Conservation (phyloP, 2,797 vertebrate genomes). For the Catamblyrhynchus diadema region DNA sequence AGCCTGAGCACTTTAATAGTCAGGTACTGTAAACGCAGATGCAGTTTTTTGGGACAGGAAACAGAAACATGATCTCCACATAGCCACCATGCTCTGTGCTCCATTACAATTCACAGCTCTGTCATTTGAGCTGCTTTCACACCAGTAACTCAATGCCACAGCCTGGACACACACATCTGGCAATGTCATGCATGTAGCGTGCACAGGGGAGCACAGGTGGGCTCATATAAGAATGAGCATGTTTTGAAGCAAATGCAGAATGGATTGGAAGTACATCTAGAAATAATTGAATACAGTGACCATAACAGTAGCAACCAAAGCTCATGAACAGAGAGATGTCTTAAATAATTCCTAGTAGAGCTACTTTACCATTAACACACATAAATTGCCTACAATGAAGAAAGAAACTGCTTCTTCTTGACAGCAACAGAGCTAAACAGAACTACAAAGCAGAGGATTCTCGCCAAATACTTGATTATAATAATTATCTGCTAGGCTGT, state of each 20-base stretch:
- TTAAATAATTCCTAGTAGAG: constrained; percentile 23
- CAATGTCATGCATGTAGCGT: accelerated
- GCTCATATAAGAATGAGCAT: not conserved
- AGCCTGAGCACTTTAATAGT: not conserved
- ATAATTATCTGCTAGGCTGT: not conserved
- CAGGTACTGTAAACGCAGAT: not conserved
- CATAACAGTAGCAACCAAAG: not conserved
- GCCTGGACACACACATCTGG: not conserved
- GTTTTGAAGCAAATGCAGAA: not conserved
- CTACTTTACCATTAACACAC: not conserved
- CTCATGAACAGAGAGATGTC: not conserved
- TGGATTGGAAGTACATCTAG: not conserved
- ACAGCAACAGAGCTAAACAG: constrained; percentile 23
- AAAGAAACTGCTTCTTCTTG: constrained; percentile 10
- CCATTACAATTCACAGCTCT: not conserved
- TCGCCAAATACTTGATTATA: not conserved
- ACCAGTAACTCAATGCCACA: not conserved
- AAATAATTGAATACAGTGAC: not conserved
- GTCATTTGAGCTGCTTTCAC: not conserved
- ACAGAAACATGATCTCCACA: not conserved
- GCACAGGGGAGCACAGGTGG: not conserved
- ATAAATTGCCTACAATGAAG: not conserved
- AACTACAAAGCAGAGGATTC: not conserved
- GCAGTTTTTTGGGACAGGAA: not conserved
- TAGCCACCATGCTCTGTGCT: not conserved